Evolutionary conservation across 2,888 invertebrate genomes (phyloP).

Genomic region (Mythimna albipuncta): DNA sequence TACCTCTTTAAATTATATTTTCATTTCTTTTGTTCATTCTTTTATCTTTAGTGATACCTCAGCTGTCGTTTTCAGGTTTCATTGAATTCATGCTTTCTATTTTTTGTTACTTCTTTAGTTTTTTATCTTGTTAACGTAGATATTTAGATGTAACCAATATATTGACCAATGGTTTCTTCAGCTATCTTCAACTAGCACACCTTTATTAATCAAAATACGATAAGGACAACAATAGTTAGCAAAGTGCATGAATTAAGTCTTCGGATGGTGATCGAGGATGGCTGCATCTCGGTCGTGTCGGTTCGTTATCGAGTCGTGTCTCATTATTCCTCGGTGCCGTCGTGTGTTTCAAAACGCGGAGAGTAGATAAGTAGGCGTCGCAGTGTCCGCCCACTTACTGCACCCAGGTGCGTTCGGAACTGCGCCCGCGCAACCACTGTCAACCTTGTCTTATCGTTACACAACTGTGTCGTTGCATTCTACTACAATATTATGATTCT

Average conservation of each 20-base stretch:
- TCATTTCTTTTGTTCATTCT: background rate
- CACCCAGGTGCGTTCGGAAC: slow-evolving; percentile 81
- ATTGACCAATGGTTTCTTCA: background rate
- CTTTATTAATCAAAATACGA: slow-evolving; percentile 13
- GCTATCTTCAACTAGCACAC: background rate
- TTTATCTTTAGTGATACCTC: background rate
- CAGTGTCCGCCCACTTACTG: slow-evolving; percentile 82
- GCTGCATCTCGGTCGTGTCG: slow-evolving; percentile 61
- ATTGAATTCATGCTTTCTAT: no score
- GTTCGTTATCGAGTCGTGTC: slow-evolving; percentile 72
- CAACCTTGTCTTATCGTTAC: slow-evolving; percentile 77
- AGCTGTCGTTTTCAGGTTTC: background rate
- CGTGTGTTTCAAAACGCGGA: slow-evolving; percentile 74
- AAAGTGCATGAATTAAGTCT: slow-evolving; percentile 44
- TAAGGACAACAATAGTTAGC: slow-evolving; percentile 14
- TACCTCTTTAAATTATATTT: slow-evolving; percentile 9
- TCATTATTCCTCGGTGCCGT: slow-evolving; percentile 73
- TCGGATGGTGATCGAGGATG: slow-evolving; percentile 37
- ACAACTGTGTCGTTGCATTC: slow-evolving; percentile 72
- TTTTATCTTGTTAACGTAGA: background rate
- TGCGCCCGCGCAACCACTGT: slow-evolving; percentile 67
- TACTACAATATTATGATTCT: slow-evolving; percentile 60
- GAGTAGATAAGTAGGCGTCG: slow-evolving; percentile 77
- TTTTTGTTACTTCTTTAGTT: background rate
- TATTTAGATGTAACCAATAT: background rate